phyloP scores from a whole-genome alignment of 1,140 invertebrate genomes.

The Propsilocerus akamusi region DNA sequence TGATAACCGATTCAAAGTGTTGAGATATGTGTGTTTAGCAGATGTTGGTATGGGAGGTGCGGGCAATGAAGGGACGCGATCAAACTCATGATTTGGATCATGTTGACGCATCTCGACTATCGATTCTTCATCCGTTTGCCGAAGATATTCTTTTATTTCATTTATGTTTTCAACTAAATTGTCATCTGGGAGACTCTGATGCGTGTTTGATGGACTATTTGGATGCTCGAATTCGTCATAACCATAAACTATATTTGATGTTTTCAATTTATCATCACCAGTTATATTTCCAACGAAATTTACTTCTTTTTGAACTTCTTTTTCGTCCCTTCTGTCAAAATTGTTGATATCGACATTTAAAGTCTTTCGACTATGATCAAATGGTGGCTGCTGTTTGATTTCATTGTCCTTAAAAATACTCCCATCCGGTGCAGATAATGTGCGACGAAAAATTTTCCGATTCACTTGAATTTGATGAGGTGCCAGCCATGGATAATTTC shows the following conservation, averaged over 20 bases:
- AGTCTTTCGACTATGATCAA: background rate
- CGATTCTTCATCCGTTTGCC: background rate
- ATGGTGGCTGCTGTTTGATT: conserved; percentile 9
- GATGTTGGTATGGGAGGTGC: conserved; percentile 14
- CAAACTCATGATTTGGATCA: conserved; percentile 8
- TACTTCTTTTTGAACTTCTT: background rate
- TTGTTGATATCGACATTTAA: background rate
- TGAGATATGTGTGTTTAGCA: conserved; percentile 2
- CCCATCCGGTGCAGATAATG: conserved; percentile 5
- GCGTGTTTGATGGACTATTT: background rate
- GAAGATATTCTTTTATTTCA: background rate
- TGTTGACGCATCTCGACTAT: background rate
- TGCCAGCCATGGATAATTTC: conserved; percentile 48
- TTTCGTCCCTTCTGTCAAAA: background rate
- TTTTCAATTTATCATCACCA: conserved; percentile 15
- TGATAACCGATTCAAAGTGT: conserved; percentile 16
- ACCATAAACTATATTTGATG: background rate
- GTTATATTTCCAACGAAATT: conserved; percentile 12
- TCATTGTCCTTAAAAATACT: conserved; percentile 13
- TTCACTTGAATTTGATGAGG: conserved; percentile 12
- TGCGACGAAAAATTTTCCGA: background rate
- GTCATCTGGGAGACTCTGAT: background rate
- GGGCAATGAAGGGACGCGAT: conserved; percentile 15
- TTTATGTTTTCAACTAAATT: conserved; percentile 8
- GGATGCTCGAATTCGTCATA: background rate